Conservation (phyloP, 2,113 vertebrate genomes). For the Arvicanthis niloticus region DNA sequence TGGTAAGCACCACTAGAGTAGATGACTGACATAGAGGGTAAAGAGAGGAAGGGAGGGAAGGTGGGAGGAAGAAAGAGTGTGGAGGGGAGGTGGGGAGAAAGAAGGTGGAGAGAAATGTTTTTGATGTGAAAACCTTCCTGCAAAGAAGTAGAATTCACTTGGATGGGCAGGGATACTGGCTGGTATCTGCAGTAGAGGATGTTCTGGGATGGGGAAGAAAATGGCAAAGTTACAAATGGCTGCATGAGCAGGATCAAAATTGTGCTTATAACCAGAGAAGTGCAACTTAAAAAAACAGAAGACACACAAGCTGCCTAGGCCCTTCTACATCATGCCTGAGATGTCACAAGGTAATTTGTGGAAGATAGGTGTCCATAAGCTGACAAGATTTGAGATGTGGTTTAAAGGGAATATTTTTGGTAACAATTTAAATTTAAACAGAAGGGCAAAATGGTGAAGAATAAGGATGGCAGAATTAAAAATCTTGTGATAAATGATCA, state of each 20-base stretch:
- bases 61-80: accelerated
- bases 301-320: not conserved
- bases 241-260: not conserved
- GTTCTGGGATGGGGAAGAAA: not conserved
- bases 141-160: not conserved
- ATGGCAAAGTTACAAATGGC: not conserved
- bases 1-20: not conserved
- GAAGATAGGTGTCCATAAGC: not conserved
- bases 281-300: not conserved
- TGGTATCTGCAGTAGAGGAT: not conserved
- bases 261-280: not conserved
- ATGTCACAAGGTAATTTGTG: not conserved
- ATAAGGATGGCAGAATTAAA: not conserved
- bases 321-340: not conserved
- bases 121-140: not conserved
- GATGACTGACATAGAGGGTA: not conserved
- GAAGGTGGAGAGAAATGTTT: not conserved
- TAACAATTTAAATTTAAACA: constrained; percentile 2
- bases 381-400: not conserved
- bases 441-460: not conserved
- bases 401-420: constrained; percentile 33
- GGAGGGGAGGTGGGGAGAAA: not conserved
- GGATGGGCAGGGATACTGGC: not conserved
- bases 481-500: not conserved
- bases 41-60: accelerated